Conservation (phyloP, 2,888 invertebrate genomes). For the Yponomeuta plumbellus region DNA sequence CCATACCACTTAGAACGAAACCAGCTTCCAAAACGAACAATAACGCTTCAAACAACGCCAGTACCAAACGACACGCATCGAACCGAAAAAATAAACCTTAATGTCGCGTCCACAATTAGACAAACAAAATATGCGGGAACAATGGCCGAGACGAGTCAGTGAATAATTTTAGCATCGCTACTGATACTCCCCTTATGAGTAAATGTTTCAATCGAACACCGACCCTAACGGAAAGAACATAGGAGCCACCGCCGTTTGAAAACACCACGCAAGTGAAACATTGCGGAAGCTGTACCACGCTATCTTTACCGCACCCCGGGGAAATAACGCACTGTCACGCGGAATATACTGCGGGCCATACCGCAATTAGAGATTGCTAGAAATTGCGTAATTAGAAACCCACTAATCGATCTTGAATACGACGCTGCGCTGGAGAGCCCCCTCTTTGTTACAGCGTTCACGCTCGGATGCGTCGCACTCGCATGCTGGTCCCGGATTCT, state of each 20-base stretch:
- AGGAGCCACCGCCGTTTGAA: not conserved
- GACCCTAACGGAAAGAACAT: not conserved
- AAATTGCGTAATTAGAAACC: slow-evolving; percentile 72
- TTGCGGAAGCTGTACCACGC: slow-evolving; percentile 36
- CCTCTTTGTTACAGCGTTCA: slow-evolving; percentile 34
- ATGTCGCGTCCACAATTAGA: slow-evolving; percentile 11
- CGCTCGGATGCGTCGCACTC: slow-evolving; percentile 12
- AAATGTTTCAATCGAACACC: not conserved
- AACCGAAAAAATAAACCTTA: slow-evolving; percentile 46
- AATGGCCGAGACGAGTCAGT: slow-evolving; percentile 61
- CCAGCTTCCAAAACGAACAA: slow-evolving; percentile 3
- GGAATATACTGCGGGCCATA: slow-evolving; percentile 65
- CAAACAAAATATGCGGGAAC: slow-evolving; percentile 73
- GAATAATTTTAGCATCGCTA: slow-evolving; percentile 70
- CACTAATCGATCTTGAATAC: slow-evolving; percentile 70
- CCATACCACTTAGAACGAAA: not conserved
- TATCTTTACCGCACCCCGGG: slow-evolving; percentile 73
- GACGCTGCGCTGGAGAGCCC: slow-evolving; percentile 37
- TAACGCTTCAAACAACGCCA: slow-evolving; percentile 29
- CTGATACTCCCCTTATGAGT: slow-evolving; percentile 26
- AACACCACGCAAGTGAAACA: not conserved
- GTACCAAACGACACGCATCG: slow-evolving; percentile 50
- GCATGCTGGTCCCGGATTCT: not conserved
- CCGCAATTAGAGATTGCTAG: slow-evolving; percentile 74
- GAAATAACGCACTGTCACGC: slow-evolving; percentile 75